Evolutionary conservation across 2,797 vertebrate species (phyloP), one percentile per base, ranked within the genome.

Genomic region (Lacerta agilis): DNA sequence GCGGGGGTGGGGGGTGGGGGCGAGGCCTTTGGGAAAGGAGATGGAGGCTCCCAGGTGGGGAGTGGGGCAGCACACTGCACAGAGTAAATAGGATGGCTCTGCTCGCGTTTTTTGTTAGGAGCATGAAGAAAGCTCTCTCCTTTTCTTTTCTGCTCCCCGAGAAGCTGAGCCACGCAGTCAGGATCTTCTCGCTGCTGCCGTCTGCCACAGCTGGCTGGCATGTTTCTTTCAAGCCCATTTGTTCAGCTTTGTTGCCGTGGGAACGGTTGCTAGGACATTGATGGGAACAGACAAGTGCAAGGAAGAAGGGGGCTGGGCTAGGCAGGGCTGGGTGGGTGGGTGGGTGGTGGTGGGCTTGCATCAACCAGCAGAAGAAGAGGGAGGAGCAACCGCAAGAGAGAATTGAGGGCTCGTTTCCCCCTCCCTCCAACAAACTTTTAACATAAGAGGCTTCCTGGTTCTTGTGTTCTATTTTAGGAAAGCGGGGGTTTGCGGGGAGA

Each of bases 211-310:
- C 78, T 79, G 78, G 83, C 83, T 64, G 73, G 81, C 43, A 69
- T 81, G 77, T 75, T 55, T 66, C 88, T 85, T 66, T 82, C 7
- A 38, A 41, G 67, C 79, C 82, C 1, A 27, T 78, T 91, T 79
- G 67, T 90, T 89, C 86, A 5, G 64, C 82, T 85, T 89, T 77
- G 87, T 94, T 90, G 89, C 87, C 78, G 86, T 91, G 92, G 91
- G 86, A 90, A 93, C 88, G 6, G 83, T 5, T 4, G 67, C 41
- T 10, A 90, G 71, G 76, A 29, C n/a, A 11, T 72, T 18, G 2
- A 82, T 83, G 86, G 75, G 36, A 86, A 73, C 79, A 29, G 78
- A 77, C 82, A 38, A 88, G 87, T 45, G 1, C 45, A 18, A 76
- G 78, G 76, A 72, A 64, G 86, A 79, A 75, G 36, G 29, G 25